Base-by-base conservation (phyloP, 2,113 vertebrate genomes). In the Atherinomorus stipes region DNA sequence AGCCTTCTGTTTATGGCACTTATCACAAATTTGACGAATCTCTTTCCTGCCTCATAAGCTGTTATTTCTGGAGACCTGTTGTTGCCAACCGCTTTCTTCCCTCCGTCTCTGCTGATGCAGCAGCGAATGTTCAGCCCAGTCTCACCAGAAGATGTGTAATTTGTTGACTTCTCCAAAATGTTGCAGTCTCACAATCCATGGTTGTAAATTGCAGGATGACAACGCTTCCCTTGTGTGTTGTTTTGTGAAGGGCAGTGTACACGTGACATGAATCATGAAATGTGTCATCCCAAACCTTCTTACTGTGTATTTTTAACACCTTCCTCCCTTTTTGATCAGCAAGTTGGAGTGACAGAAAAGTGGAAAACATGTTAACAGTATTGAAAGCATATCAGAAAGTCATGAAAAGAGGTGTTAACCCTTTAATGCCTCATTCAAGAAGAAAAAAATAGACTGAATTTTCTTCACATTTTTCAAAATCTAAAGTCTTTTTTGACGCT, bases 71-170 rank as follows among this genome's bases (percentile, higher is more conserved):
- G 52, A 74, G 77, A 80, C 26, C 10, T 70, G 22, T 51, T 76
- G 40, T 64, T 75, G 74, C 80, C 76, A 83, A 69, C 50, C 49
- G 59, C 40, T 54, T 62, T 59, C 75, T 53, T 34, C 31, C 31
- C 31, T 7, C 13, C 83, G n/a, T 71, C 51, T 7, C 44, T 76
- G 83, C 77, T 85, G 83, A 81, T 52, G 15, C 52, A 79, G 75
- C 74, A 54, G 15, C n/a, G 44, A 47, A 19, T 47, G 19, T 15
- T 47, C 44, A 47, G 16, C 19, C 44, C 44, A 47, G 18, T 47
- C 44, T 47, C 18, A 19, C 16, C 44, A 47, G 44, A 47, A 47
- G 31, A 19, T 47, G 44, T 19, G 18, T 47, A 47, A n/a, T 42
- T 16, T 16, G 3, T 42, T 42, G 13, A 13, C 40, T 2, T 42